A percentile compares a stretch with the other conserved stretches of the same genome.
Evolutionary conservation across 2,113 vertebrate genomes (phyloP).

Genomic region (Ptilorrhoa leucosticta): DNA sequence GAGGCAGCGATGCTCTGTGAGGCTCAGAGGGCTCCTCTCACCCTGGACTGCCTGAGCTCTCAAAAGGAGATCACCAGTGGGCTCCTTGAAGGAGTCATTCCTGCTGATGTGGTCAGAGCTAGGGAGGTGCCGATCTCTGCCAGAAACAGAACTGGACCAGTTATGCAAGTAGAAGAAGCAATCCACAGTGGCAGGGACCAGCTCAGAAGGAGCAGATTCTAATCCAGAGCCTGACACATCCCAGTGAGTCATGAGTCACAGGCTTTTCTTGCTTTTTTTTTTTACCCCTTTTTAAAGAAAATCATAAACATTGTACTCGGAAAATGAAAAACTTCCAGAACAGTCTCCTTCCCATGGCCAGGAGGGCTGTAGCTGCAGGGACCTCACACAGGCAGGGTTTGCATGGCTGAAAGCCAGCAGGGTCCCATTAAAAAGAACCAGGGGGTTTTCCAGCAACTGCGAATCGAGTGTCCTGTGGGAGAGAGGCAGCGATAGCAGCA

Average conservation of each 20-base stretch:
- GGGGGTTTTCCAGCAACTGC: background rate
- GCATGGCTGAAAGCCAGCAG: rapidly evolving
- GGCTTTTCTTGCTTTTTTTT: background rate
- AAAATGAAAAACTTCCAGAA: background rate
- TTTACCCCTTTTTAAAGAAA: background rate
- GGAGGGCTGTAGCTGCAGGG: background rate
- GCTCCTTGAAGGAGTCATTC: background rate
- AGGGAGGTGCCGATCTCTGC: background rate
- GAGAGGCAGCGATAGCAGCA: background rate
- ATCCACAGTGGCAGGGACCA: background rate
- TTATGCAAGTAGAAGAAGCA: background rate
- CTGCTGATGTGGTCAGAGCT: background rate
- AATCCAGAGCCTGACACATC: background rate
- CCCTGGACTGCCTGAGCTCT: rapidly evolving
- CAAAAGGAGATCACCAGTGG: background rate
- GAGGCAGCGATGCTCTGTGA: background rate
- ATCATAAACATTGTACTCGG: background rate
- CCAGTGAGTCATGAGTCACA: background rate
- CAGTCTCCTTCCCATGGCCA: background rate
- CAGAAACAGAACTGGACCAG: background rate
- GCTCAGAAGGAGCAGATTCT: background rate
- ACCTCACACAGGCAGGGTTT: background rate
- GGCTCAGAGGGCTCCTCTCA: background rate
- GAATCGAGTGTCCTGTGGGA: background rate
- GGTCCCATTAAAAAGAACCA: background rate